These are phyloP conservation scores for Blera fallax DNA, from an alignment of 2,888 invertebrate species.

Conservation along the genomic window DNA sequence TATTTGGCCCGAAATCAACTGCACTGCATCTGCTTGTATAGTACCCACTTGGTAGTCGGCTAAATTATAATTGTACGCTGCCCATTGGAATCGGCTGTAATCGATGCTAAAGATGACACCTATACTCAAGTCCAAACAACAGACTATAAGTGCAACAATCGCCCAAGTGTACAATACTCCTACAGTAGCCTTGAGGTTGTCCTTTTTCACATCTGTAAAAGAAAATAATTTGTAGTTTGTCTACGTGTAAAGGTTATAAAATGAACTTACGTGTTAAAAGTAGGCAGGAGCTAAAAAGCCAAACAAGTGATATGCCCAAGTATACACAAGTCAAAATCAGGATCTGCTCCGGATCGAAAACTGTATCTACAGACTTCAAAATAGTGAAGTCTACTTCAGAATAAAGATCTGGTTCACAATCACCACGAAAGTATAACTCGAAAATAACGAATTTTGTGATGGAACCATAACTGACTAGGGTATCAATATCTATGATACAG, in stretches of 20 bases:
- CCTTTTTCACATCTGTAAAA: constrained; percentile 77
- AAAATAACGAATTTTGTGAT: constrained; percentile 77
- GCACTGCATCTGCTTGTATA: constrained; percentile 74
- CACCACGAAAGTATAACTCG: constrained; percentile 79
- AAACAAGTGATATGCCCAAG: constrained; percentile 77
- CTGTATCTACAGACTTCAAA: constrained; percentile 73
- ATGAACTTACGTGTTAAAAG: constrained; percentile 78
- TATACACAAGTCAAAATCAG: constrained; percentile 80
- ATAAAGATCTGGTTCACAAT: constrained; percentile 73
- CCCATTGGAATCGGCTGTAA: constrained; percentile 76
- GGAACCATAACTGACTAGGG: constrained; percentile 74
- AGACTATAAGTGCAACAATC: constrained; percentile 76
- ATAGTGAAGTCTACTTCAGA: constrained; percentile 73
- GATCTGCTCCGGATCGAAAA: constrained; percentile 77
- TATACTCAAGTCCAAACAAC: constrained; percentile 78
- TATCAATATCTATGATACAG: constrained; percentile 77
- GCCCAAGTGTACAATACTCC: constrained; percentile 78
- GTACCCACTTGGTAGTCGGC: constrained; percentile 70
- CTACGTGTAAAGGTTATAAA: background rate
- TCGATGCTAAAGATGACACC: constrained; percentile 81
- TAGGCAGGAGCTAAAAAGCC: constrained; percentile 78
- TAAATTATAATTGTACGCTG: constrained; percentile 74
- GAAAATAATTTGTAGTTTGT: constrained; percentile 9
- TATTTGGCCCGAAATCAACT: constrained; percentile 77
- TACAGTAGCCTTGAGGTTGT: constrained; percentile 74